Conservation (phyloP, 2,888 invertebrate genomes). For the Diogma glabrata region DNA sequence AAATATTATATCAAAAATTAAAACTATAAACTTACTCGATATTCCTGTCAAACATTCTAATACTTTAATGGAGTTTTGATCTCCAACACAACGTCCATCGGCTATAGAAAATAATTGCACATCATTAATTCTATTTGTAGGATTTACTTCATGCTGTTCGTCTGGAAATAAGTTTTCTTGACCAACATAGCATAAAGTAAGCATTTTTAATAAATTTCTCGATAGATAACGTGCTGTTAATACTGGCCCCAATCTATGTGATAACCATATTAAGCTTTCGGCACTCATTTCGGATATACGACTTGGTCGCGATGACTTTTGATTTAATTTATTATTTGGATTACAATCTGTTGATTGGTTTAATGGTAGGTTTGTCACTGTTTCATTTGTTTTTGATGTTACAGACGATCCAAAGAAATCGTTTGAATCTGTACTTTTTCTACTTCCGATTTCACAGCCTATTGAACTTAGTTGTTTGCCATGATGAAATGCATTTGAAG, state of each 20-base stretch:
- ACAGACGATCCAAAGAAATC: conserved; percentile 27
- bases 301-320: conserved; percentile 29
- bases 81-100: conserved; percentile 58
- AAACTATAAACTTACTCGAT: too few species aligned
- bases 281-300: conserved; percentile 78
- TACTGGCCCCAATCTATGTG: conserved; percentile 88
- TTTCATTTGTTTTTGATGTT: conserved; percentile 23
- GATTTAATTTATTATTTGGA: conserved; percentile 1
- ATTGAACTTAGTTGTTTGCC: conserved; percentile 43
- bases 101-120: conserved; percentile 52
- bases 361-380: conserved; percentile 11
- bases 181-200: conserved; percentile 86
- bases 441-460: conserved; percentile 51
- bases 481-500: conserved; percentile 34
- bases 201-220: conserved; percentile 82
- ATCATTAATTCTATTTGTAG: too few species aligned
- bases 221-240: conserved; percentile 84
- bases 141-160: conserved; percentile 33
- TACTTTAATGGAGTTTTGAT: conserved; percentile 74
- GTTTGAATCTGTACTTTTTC: conserved; percentile 39
- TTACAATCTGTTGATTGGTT: conserved; percentile 14
- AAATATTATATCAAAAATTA: conserved; percentile 3
- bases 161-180: conserved; percentile 54
- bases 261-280: conserved; percentile 82
- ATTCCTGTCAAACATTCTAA: conserved; percentile 82